These are phyloP conservation scores for Semotilus atromaculatus DNA, from an alignment of 2,797 vertebrate genomes.

Conservation along the genomic window DNA sequence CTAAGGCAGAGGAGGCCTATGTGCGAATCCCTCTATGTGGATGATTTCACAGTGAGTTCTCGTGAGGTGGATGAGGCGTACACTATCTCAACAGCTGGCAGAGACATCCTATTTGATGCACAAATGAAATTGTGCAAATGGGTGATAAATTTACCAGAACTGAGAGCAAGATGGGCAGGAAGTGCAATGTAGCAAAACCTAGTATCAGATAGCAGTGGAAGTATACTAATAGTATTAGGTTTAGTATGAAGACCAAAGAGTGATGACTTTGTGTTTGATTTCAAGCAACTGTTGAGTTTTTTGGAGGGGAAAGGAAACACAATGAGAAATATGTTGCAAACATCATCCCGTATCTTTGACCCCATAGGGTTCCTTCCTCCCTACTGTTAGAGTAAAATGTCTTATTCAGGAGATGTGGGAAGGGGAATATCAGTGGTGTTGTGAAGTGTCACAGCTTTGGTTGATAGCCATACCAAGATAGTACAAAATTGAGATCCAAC, in stretches of 20 bases:
- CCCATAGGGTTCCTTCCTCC: constrained; percentile 17
- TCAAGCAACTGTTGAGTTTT: neutral
- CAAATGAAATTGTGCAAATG: neutral
- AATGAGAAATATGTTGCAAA: constrained; percentile 24
- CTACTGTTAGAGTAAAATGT: neutral
- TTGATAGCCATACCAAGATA: constrained; percentile 40
- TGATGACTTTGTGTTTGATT: neutral
- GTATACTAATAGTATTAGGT: neutral
- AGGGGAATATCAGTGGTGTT: constrained; percentile 49
- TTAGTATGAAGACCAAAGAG: neutral
- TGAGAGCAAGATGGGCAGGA: neutral
- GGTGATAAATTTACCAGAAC: constrained; percentile 10
- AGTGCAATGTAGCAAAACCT: neutral
- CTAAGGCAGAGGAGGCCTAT: neutral
- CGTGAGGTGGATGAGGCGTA: neutral
- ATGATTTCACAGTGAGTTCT: neutral
- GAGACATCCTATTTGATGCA: neutral
- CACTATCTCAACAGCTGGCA: neutral
- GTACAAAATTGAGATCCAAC: constrained; percentile 24
- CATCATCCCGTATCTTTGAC: constrained; percentile 14
- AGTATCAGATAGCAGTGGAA: neutral
- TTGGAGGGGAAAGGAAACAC: neutral
- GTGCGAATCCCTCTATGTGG: neutral
- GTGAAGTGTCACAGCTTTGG: constrained; percentile 38
- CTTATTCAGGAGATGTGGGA: constrained; percentile 2